phyloP scores from a whole-genome alignment of 35 echinoderm and acorn worm species.

The Ptychodera flava region DNA sequence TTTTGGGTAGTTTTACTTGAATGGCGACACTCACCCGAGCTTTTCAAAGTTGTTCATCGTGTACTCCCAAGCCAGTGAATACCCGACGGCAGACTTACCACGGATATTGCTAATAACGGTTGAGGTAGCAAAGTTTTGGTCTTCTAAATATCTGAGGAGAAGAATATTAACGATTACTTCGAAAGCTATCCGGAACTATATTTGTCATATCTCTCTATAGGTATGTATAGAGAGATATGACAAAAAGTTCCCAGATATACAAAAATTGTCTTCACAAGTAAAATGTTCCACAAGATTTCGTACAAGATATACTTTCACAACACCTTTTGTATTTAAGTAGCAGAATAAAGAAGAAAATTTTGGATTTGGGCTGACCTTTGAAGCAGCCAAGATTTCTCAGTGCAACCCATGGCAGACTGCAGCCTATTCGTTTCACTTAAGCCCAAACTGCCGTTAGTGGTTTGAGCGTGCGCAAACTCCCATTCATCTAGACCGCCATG shows the following conservation, averaged over 20 bases:
- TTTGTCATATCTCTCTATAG: too few relatives aligned
- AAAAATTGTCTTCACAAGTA: too few relatives aligned
- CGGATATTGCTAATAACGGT: neutral
- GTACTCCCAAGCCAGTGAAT: neutral
- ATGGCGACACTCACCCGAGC: neutral
- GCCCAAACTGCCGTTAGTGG: neutral
- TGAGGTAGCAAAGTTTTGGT: neutral
- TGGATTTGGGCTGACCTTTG: too few relatives aligned
- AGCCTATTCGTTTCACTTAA: neutral
- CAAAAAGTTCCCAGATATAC: too few relatives aligned
- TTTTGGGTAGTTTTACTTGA: too few relatives aligned
- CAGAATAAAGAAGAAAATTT: too few relatives aligned
- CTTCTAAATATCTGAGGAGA: neutral
- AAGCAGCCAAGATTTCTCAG: neutral
- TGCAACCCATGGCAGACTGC: neutral
- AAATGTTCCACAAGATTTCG: too few relatives aligned
- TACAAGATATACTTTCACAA: too few relatives aligned
- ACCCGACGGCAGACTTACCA: neutral
- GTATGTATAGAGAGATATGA: too few relatives aligned
- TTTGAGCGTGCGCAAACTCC: constrained; percentile 60
- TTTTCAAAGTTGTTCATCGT: neutral
- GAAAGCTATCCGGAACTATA: too few relatives aligned
- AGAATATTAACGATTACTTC: too few relatives aligned
- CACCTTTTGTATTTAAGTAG: too few relatives aligned
- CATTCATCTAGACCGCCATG: constrained; percentile 69